Base-by-base conservation (phyloP, 2,113 vertebrate genomes). In the Malurus alboscapulatus region DNA sequence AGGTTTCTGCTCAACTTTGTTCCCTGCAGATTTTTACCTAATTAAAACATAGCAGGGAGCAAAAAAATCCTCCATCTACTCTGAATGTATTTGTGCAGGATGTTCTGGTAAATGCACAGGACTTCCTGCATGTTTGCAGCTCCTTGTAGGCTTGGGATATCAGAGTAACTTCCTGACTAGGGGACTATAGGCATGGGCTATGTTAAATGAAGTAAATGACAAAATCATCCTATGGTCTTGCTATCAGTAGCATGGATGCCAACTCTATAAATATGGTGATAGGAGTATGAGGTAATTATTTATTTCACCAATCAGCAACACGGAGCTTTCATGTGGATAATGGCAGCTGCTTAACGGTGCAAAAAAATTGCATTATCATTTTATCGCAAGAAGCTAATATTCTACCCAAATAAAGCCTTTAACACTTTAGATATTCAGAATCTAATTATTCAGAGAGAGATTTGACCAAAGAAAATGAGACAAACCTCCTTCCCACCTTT, bases 391-490 rank as follows among this genome's bases (percentile, higher is more conserved):
- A 89, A 88, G 48, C 4, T 87, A 78, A 45, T 84, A 65, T 75
- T 57, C 61, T 84, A 92, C 34, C 84, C 51, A 95, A 95, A 89
- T 74, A 94, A 90, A 88, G 12, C 25, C 36, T 86, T 85, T 59
- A 72, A 77, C 34, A 36, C 5, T 73, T 84, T 48, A 80, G 48
- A 27, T 6, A 59, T 84, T 91, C 48, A 87, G 81, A 82, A 79
- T 72, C 14, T 63, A 84, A 79, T 76, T 72, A 79, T 38, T 87
- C 55, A n/a, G n/a, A 73, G 26, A 69, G 27, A 92, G 94, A 79
- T 71, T 62, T 93, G 78, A 36, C 25, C 47, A 48, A 65, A 80
- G 78, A 76, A 59, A 53, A 9, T 45, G 47, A 84, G 40, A 40
- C 18, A 84, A 83, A 44, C 26, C 21, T 76, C 22, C 11, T 76